These are phyloP conservation scores for Leptonema lineaticorne DNA, from an alignment of 1,140 invertebrate species.

Conservation along the genomic window DNA sequence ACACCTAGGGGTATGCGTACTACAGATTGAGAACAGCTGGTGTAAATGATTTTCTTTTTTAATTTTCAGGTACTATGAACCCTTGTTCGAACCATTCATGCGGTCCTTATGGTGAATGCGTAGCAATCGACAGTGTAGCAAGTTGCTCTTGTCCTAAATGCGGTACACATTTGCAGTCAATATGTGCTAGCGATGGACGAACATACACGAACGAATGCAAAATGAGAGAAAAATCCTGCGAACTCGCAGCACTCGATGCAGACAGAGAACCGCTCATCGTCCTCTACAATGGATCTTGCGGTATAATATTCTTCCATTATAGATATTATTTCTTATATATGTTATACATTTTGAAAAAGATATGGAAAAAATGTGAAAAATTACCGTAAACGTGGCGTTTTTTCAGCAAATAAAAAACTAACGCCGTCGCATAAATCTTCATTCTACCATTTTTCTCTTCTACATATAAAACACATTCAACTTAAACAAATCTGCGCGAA, in stretches of 20 bases:
- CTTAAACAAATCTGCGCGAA: background rate
- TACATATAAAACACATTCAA: background rate
- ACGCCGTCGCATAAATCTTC: background rate
- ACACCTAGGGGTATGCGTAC: too few species aligned
- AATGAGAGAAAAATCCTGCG: conserved; percentile 76
- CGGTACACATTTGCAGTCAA: conserved; percentile 76
- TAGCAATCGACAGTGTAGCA: conserved; percentile 66
- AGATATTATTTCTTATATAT: too few species aligned
- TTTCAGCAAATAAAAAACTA: too few species aligned
- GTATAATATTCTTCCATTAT: too few species aligned
- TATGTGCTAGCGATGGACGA: conserved; percentile 84
- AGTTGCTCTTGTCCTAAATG: conserved; percentile 85
- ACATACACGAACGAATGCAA: conserved; percentile 87
- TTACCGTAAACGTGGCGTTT: too few species aligned
- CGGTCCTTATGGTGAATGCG: conserved; percentile 74
- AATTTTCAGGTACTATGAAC: conserved; percentile 55
- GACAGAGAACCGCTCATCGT: conserved; percentile 57
- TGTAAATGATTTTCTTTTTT: background rate
- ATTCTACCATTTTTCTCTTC: background rate
- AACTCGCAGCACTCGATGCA: conserved; percentile 45
- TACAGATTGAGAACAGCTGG: too few species aligned
- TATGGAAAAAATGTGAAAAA: too few species aligned
- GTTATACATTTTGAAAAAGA: too few species aligned
- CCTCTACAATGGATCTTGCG: conserved; percentile 71
- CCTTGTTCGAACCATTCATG: conserved; percentile 71